These are phyloP conservation scores for Drosophila mulleri DNA, from an alignment of 2,888 invertebrate genomes.

Conservation along the genomic window DNA sequence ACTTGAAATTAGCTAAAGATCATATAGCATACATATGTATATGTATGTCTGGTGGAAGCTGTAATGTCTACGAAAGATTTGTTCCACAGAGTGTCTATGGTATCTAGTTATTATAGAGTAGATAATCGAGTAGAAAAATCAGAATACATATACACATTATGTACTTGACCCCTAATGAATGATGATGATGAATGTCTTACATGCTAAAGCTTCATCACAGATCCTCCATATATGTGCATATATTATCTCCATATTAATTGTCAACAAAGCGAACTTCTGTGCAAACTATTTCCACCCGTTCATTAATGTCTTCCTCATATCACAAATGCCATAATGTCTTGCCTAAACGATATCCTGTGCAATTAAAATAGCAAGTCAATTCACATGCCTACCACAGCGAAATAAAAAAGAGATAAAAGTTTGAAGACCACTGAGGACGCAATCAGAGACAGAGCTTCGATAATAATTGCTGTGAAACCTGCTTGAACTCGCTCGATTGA, in stretches of 20 bases:
- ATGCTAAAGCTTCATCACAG: neutral
- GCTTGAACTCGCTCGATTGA: neutral
- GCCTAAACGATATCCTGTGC: neutral
- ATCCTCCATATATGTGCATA: too few species aligned
- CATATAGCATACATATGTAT: neutral
- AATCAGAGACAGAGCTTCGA: conserved; percentile 1
- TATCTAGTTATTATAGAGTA: neutral
- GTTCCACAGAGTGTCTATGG: neutral
- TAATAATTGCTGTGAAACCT: neutral
- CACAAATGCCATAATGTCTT: neutral
- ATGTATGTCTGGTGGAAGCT: neutral
- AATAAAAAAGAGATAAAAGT: conserved; percentile 7
- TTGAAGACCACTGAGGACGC: neutral
- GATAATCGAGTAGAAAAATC: neutral
- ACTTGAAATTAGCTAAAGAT: neutral
- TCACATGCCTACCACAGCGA: neutral
- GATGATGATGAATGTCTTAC: too few species aligned
- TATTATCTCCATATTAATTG: too few species aligned
- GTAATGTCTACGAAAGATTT: neutral
- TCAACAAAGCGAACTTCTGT: too few species aligned
- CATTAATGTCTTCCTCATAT: neutral
- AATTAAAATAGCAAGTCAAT: conserved; percentile 2
- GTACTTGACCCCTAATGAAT: too few species aligned
- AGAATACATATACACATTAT: too few species aligned
- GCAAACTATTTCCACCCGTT: too few species aligned